Conservation (phyloP, 2,113 vertebrate genomes). For the Pseudopodoces humilis region DNA sequence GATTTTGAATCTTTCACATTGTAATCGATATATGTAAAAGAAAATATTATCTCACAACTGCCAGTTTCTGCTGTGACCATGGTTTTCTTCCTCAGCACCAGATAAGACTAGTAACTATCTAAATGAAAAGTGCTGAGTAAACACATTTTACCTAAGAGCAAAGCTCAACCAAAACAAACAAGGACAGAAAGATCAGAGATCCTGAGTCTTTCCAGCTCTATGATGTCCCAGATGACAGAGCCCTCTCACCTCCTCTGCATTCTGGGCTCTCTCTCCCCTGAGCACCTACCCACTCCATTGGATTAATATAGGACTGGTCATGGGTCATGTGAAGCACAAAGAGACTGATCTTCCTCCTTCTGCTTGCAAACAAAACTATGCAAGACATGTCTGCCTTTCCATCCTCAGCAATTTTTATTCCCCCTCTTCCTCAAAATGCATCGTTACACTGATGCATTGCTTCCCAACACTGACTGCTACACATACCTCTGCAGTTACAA, state of each 20-base stretch:
- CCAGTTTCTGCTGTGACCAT: constrained; percentile 29
- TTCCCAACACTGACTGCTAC: neutral
- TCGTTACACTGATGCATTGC: neutral
- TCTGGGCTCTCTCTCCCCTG: neutral
- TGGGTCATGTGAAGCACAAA: neutral
- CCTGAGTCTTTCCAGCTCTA: neutral
- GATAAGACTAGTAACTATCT: neutral
- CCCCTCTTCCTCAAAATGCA: neutral
- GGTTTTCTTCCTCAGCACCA: neutral
- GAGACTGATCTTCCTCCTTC: neutral
- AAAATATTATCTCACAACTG: constrained; percentile 43
- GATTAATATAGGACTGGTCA: neutral
- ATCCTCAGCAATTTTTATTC: neutral
- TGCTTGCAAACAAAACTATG: neutral
- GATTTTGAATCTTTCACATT: constrained; percentile 52
- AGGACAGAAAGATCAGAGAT: neutral
- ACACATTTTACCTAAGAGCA: neutral
- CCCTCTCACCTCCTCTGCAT: neutral
- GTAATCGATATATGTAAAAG: neutral
- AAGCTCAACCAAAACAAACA: neutral
- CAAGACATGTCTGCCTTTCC: neutral
- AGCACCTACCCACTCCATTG: neutral
- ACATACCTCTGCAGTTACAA: neutral
- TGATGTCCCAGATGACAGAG: neutral
- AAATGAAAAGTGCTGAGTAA: neutral